phyloP scores from a whole-genome alignment of 2,113 vertebrate genomes.

The Tenebrosternarchus preto region DNA sequence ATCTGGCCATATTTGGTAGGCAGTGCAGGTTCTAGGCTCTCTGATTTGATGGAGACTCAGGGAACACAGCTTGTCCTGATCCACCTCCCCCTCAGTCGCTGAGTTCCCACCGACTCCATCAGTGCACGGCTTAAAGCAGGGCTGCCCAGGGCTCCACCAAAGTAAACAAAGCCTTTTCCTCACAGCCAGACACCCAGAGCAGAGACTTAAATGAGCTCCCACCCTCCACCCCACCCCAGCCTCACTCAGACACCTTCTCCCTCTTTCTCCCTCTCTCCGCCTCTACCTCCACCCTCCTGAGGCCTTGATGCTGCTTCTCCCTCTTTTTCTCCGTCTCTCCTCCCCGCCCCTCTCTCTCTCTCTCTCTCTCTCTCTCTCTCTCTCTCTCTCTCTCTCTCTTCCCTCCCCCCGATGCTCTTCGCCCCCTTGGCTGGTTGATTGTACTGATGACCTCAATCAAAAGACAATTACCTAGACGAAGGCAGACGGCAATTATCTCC shows the following conservation, averaged over 20 bases:
- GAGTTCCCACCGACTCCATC: conserved; percentile 36
- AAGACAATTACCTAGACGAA: conserved; percentile 89
- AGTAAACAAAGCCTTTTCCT: conserved; percentile 49
- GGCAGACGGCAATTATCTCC: conserved; percentile 86
- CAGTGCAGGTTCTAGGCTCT: not conserved
- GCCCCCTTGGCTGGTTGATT: conserved; percentile 82
- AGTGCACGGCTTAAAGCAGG: conserved; percentile 43
- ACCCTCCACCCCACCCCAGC: conserved; percentile 40
- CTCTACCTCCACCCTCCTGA: not conserved
- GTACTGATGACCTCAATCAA: conserved; percentile 98
- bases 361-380: conserved; percentile 54
- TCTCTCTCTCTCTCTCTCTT: conserved; percentile 50
- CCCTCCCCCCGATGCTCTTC: conserved; percentile 71
- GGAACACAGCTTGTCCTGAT: not conserved
- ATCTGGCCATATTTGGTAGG: not conserved
- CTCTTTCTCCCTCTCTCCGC: conserved; percentile 50
- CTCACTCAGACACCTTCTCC: conserved; percentile 18
- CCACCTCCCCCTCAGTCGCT: not conserved
- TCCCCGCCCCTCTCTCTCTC: conserved; percentile 55
- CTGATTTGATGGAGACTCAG: not conserved
- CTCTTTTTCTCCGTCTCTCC: conserved; percentile 70
- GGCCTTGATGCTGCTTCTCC: conserved; percentile 5
- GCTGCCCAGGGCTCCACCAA: conserved; percentile 27
- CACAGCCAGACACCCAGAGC: conserved; percentile 42
- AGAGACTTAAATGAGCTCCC: conserved; percentile 47